These are phyloP conservation scores for Varanus salvator DNA, from an alignment of 2,113 vertebrate genomes.

Conservation along the genomic window DNA sequence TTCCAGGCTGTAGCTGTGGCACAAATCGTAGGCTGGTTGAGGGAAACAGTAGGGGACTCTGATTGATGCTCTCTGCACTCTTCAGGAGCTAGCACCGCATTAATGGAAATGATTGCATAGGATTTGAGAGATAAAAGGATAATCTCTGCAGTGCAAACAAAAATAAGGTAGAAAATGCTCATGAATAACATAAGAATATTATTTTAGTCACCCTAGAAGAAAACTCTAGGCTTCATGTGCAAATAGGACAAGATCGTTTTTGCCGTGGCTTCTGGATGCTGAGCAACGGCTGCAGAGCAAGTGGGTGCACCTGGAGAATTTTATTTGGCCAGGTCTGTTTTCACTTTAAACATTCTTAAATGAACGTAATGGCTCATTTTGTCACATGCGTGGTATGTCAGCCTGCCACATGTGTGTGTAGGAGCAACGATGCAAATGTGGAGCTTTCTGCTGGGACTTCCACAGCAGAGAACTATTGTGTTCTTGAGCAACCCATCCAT, in stretches of 20 bases:
- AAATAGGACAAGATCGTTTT: background rate
- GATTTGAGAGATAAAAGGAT: conserved; percentile 39
- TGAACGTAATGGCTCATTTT: background rate
- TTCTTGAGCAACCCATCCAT: background rate
- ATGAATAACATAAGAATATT: conserved; percentile 28
- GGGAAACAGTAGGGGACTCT: conserved; percentile 23
- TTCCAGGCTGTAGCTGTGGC: conserved; percentile 24
- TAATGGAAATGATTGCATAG: conserved; percentile 52
- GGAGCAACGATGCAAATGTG: background rate
- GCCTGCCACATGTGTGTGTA: background rate
- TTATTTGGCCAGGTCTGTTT: background rate
- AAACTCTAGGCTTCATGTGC: background rate
- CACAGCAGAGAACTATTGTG: background rate
- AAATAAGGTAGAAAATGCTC: conserved; percentile 15
- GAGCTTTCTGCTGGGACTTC: background rate
- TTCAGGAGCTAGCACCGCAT: background rate
- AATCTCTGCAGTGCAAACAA: background rate
- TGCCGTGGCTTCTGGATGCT: background rate
- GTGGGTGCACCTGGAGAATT: background rate
- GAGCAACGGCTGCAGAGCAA: background rate
- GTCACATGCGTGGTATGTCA: background rate
- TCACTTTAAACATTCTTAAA: background rate
- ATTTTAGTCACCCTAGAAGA: background rate
- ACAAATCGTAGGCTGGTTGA: conserved; percentile 16
- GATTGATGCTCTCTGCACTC: conserved; percentile 42